These are phyloP conservation scores for Penaeus chinensis DNA, from an alignment of 1,140 invertebrate genomes.

Conservation along the genomic window DNA sequence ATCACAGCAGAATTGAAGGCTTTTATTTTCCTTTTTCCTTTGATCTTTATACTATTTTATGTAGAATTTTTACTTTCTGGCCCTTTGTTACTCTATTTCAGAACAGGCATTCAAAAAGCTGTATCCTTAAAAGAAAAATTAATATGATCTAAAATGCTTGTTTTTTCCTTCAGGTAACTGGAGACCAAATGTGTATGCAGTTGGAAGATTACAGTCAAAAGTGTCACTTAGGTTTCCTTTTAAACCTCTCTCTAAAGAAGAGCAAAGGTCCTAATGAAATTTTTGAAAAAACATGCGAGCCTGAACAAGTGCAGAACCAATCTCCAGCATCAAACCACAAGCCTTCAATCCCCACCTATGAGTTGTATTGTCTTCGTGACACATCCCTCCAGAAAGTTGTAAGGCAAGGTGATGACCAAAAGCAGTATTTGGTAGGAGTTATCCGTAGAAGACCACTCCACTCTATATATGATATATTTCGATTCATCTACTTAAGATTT, in stretches of 20 bases:
- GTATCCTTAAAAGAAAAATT: background rate
- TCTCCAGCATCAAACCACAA: constrained; percentile 4
- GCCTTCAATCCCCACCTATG: background rate
- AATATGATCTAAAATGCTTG: background rate
- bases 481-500: too few relatives aligned
- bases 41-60: too few relatives aligned
- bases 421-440: too few relatives aligned
- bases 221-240: constrained; percentile 23
- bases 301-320: background rate
- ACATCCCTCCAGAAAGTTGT: background rate
- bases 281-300: constrained; percentile 22
- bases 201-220: constrained; percentile 40
- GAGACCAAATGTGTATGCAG: constrained; percentile 40
- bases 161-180: constrained; percentile 39
- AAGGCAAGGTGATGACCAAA: constrained; percentile 21
- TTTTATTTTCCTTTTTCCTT: too few relatives aligned
- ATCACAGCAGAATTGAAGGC: too few relatives aligned
- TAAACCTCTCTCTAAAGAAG: background rate
- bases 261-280: background rate
- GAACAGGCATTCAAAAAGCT: too few relatives aligned
- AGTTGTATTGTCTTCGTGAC: background rate
- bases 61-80: too few relatives aligned
- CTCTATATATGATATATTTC: too few relatives aligned
- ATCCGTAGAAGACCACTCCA: too few relatives aligned
- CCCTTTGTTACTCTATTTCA: too few relatives aligned